phyloP scores from a whole-genome alignment of 2,888 invertebrate species.

The Cephus nigrinus region DNA sequence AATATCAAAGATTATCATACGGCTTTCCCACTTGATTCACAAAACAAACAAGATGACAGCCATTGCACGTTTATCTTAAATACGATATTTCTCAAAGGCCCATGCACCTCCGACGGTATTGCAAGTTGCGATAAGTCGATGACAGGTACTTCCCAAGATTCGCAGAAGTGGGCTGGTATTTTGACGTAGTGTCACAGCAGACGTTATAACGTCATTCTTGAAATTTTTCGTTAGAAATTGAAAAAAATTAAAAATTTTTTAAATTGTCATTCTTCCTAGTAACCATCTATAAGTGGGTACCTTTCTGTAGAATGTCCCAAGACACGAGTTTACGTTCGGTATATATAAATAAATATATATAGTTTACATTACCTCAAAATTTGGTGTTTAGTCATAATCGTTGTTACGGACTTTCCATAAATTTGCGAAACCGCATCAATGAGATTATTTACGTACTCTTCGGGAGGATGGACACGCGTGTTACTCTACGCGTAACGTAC shows the following conservation, averaged over 20 bases:
- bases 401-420: neutral
- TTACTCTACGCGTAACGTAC: conserved; percentile 12
- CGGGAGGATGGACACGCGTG: neutral
- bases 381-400: neutral
- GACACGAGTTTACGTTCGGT: neutral
- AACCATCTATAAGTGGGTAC: neutral
- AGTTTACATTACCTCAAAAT: neutral
- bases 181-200: neutral
- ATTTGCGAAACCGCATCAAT: conserved; percentile 12
- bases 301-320: neutral
- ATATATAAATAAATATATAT: neutral
- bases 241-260: neutral
- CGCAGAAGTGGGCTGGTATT: conserved; percentile 32
- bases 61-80: conserved; percentile 20
- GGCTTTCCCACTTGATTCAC: conserved; percentile 52
- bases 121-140: conserved; percentile 16
- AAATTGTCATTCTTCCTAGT: neutral
- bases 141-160: conserved; percentile 34
- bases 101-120: neutral
- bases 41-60: conserved; percentile 39
- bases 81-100: conserved; percentile 14
- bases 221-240: neutral
- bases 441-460: neutral
- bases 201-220: neutral
- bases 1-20: neutral